Evolutionary conservation across 2,113 vertebrate species (phyloP), one percentile per base, ranked within the genome.

Genomic region (Trichomycterus rosablanca): DNA sequence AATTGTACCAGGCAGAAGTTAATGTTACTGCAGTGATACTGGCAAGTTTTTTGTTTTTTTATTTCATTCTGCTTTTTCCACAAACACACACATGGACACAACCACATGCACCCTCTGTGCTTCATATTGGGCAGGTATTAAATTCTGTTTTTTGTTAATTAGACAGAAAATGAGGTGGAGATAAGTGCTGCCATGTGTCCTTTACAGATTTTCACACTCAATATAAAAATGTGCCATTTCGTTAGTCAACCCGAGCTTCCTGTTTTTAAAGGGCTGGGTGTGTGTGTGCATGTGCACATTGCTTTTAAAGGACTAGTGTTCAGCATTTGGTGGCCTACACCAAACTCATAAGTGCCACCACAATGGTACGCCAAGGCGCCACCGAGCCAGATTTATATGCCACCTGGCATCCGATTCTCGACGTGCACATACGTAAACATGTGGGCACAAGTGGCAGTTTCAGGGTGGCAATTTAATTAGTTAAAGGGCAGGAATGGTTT

Each of bases 181-280:
- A 77, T 83, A 85, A 85, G 80, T 70, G 75, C 50, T 86, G 76
- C 84, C 86, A 84, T 87, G 81, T 84, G 83, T 76, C 75, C 76
- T 81, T 72, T 65, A 72, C 79, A 66, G 77, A 75, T 80, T 82
- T 75, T 69, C 73, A 71, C 51, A 63, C 65, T 52, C 18, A 53
- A 57, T 60, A 52, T 73, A 67, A 69, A 62, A 69, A 66, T 67
- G 67, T 48, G 77, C 67, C 60, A 65, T 64, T 73, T 70, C 71
- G 63, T 63, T 74, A 59, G 65, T 26, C 72, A 49, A 73, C 72
- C 71, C 74, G 53, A 46, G 74, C 60, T 87, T 83, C 81, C 82
- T 81, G 82, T 78, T 20, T 64, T 74, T 65, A 66, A 78, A 65
- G 63, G 66, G 74, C 60, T 18, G 1, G 54, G 14, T 64, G 23